Evolutionary conservation across 2,113 vertebrate genomes (phyloP), one percentile per base, ranked within the genome.

Genomic region (Malurus elegans): DNA sequence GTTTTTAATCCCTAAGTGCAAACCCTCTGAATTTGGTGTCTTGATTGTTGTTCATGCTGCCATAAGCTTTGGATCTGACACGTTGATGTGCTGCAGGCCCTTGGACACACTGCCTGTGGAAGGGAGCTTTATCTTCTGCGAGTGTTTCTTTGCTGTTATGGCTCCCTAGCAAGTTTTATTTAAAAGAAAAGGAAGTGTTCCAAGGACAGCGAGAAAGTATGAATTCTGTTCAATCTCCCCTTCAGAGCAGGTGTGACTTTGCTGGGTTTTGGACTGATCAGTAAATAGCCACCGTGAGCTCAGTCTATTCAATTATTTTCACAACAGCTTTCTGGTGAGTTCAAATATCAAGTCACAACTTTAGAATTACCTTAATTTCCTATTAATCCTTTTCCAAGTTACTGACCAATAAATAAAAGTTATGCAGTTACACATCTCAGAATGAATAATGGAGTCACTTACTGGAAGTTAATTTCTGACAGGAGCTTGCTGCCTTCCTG

Each of bases 381-480:
- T 64, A 15, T 56, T 82, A 58, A 45, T 61, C 6, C 11, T 69
- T 91, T 88, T 66, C 31, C 31, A 53, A 54, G 47, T 66, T 66
- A 58, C 54, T 80, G 36, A 57, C 4, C 23, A 44, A 19, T 25
- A 80, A 66, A 42, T 38, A 32, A 31, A 45, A 51, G 29, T 48
- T 53, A 25, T 10, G 7, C 18, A 76, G 34, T 42, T 45, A n/a
- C 32, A 40, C 0, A 0, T 42, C 32, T 58, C 32, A 34, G 73
- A 42, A 25, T 18, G 34, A 74, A 9, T 11, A 42, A 11, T 7
- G 12, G 9, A n/a, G 45, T 72, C 29, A 6, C 16, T 24, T 14
- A 26, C 51, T 57, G 32, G 44, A 70, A 40, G 17, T 38, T 36
- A 3, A 48, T 51, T 75, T 69, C 56, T 2, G 3, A 17, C 24